Percentiles rank a stretch among this genome's conserved stretches.
Evolutionary conservation across 1,140 invertebrate genomes (phyloP).

Genomic region (Vanessa atalanta): DNA sequence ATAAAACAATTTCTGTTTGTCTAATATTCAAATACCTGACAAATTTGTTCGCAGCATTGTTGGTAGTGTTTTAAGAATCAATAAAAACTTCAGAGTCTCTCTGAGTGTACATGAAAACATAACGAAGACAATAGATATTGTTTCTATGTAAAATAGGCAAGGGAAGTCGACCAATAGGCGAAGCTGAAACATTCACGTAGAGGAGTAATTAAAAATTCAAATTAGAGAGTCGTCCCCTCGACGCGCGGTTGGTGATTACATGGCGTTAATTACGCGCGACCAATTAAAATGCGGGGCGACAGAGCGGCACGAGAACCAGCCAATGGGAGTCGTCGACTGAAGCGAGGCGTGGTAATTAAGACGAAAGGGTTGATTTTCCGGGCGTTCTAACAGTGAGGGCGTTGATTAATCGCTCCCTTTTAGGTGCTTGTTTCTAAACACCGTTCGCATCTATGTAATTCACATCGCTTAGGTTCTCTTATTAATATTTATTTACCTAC

Average conservation of each 20-base stretch:
- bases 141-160: constrained; percentile 17
- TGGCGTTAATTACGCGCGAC: constrained; percentile 74
- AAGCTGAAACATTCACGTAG: constrained; percentile 41
- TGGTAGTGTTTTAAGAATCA: too few relatives aligned
- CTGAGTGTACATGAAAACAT: not conserved
- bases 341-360: constrained; percentile 78
- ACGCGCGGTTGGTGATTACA: constrained; percentile 71
- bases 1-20: too few relatives aligned
- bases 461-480: not conserved
- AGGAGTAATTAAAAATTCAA: constrained; percentile 79
- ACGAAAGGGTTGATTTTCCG: constrained; percentile 78
- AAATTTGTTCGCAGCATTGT: too few relatives aligned
- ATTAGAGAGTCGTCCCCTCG: constrained; percentile 72
- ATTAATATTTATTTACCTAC: too few relatives aligned
- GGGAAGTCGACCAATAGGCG: constrained; percentile 58
- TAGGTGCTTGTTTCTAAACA: constrained; percentile 21
- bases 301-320: constrained; percentile 46
- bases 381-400: constrained; percentile 57
- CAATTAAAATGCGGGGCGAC: constrained; percentile 73
- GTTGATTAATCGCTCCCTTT: constrained; percentile 64
- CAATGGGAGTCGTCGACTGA: constrained; percentile 67
- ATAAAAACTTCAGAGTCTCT: too few relatives aligned
- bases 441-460: not conserved
- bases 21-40: too few relatives aligned
- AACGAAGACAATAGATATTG: constrained; percentile 5